Percentiles rank a stretch among this genome's conserved stretches.
phyloP scores from a whole-genome alignment of 2,113 vertebrate genomes.

The Galemys pyrenaicus region DNA sequence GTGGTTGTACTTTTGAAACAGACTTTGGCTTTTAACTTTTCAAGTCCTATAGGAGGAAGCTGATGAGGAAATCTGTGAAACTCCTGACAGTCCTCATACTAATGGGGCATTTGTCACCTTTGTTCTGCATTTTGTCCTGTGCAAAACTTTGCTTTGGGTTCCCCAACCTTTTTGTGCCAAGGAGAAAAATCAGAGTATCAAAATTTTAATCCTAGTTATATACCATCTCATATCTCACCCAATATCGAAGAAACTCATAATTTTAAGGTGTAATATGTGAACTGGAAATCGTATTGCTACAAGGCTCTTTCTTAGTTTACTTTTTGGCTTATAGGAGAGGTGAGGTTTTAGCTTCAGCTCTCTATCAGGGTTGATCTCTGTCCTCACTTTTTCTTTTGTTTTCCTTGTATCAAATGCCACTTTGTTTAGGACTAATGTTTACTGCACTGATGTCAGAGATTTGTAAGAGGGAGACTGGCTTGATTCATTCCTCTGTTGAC shows the following conservation, averaged over 20 bases:
- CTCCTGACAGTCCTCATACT: not conserved
- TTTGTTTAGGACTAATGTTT: constrained; percentile 25
- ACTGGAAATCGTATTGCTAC: constrained; percentile 73
- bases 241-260: constrained; percentile 60
- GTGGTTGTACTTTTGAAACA: not conserved
- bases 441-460: not conserved
- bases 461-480: not conserved
- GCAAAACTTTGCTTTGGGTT: constrained; percentile 37
- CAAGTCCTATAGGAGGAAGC: not conserved
- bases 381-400: constrained; percentile 34
- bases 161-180: constrained; percentile 65
- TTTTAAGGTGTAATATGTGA: constrained; percentile 68
- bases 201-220: constrained; percentile 50
- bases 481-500: not conserved
- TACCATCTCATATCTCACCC: not conserved
- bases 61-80: not conserved
- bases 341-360: constrained; percentile 24
- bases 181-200: constrained; percentile 72
- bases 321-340: constrained; percentile 61
- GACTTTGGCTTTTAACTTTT: not conserved
- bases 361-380: constrained; percentile 49
- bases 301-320: constrained; percentile 29
- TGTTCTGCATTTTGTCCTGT: constrained; percentile 2
- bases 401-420: not conserved
- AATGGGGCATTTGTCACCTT: not conserved